Evolutionary conservation across 2,888 invertebrate genomes (phyloP).

Genomic region (Tenthredo amoena): DNA sequence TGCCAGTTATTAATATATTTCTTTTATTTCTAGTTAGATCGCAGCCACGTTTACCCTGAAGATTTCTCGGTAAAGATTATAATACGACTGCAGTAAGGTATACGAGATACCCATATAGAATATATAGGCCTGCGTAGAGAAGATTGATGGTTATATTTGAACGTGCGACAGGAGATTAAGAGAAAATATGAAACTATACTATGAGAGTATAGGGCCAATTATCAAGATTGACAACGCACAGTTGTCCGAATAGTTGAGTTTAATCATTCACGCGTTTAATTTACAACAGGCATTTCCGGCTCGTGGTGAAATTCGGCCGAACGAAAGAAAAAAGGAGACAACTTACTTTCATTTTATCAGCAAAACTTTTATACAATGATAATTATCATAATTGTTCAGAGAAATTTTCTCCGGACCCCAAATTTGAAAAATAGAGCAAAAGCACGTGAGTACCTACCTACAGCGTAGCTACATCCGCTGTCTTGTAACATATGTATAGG

Average conservation of each 20-base stretch:
- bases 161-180: conserved; percentile 27
- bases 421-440: not conserved
- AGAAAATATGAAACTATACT: conserved; percentile 3
- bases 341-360: no score
- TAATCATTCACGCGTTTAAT: not conserved
- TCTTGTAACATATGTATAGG: not conserved
- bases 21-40: not conserved
- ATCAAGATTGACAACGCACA: conserved; percentile 4
- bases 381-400: no score
- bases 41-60: not conserved
- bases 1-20: not conserved
- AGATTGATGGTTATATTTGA: conserved; percentile 10
- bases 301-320: not conserved
- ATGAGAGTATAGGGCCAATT: conserved; percentile 4
- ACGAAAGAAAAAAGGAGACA: not conserved
- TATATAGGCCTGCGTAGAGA: not conserved
- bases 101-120: not conserved
- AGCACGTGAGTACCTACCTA: not conserved
- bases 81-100: not conserved
- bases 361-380: no score
- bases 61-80: not conserved
- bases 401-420: not conserved
- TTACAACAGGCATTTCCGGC: not conserved
- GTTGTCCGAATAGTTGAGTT: conserved; percentile 6
- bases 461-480: conserved; percentile 5